phyloP scores from a whole-genome alignment of 53 echinoderm and acorn worm species.

The Holothuria scabra region DNA sequence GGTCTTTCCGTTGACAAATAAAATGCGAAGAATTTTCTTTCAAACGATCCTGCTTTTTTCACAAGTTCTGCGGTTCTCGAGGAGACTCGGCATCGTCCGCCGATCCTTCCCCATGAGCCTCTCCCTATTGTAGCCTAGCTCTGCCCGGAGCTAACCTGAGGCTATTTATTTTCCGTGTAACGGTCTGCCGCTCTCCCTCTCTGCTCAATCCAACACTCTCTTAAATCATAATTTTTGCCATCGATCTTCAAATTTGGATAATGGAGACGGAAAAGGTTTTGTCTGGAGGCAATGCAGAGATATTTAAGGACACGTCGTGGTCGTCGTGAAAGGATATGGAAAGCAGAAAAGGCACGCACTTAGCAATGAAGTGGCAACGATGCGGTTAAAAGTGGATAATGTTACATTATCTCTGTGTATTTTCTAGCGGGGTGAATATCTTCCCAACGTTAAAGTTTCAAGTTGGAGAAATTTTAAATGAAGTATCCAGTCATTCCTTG shows the following conservation, averaged over 20 bases:
- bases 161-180: conserved; percentile 38
- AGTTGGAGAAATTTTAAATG: neutral
- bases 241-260: conserved; percentile 37
- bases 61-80: conserved; percentile 15
- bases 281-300: conserved; percentile 36
- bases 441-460: conserved; percentile 12
- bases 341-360: conserved; percentile 21
- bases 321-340: neutral
- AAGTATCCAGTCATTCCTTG: neutral
- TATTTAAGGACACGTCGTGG: conserved; percentile 42
- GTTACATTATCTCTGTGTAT: conserved; percentile 32
- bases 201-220: conserved; percentile 33
- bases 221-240: conserved; percentile 35
- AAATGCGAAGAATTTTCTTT: conserved; percentile 18
- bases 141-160: conserved; percentile 11
- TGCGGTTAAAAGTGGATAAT: conserved; percentile 32
- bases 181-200: conserved; percentile 19
- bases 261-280: conserved; percentile 28
- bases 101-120: neutral
- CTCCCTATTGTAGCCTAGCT: conserved; percentile 9
- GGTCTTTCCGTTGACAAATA: neutral
- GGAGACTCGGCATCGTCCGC: too few relatives aligned
- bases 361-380: conserved; percentile 31
- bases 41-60: conserved; percentile 24
- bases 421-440: neutral